A percentile compares a stretch with the other conserved stretches of the same genome.
phyloP scores from a whole-genome alignment of 1,140 invertebrate species.

The Wasmannia auropunctata region DNA sequence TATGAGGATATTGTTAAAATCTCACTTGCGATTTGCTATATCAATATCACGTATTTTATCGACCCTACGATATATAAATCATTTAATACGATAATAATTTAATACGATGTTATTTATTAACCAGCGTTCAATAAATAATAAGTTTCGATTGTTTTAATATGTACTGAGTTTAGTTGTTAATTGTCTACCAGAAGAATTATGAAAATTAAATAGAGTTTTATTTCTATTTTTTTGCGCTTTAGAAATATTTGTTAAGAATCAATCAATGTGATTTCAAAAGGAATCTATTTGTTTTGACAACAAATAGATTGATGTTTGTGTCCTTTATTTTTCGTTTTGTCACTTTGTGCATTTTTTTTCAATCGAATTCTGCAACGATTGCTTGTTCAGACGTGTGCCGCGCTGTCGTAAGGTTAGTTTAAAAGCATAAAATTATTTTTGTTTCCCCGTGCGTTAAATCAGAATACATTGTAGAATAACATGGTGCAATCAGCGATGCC shows the following conservation, averaged over 20 bases:
- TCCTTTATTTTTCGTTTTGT: background rate
- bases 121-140: too few species aligned
- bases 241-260: background rate
- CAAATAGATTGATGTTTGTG: background rate
- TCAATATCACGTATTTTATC: background rate
- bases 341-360: background rate
- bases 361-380: background rate
- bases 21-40: background rate
- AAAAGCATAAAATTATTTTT: constrained; percentile 22
- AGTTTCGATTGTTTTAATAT: background rate
- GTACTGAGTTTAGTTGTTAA: background rate
- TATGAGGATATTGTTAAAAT: background rate
- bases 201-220: background rate
- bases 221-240: background rate
- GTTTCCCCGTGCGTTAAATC: background rate
- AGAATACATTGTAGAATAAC: background rate
- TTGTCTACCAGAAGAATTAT: background rate
- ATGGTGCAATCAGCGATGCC: background rate
- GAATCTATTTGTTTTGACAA: background rate
- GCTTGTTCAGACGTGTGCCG: too few species aligned
- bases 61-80: background rate
- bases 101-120: background rate
- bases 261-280: background rate
- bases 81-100: background rate
- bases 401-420: background rate